A percentile compares a stretch with the other conserved stretches of the same genome.
phyloP scores from a whole-genome alignment of 1,140 invertebrate genomes.

The Drosophila teissieri region DNA sequence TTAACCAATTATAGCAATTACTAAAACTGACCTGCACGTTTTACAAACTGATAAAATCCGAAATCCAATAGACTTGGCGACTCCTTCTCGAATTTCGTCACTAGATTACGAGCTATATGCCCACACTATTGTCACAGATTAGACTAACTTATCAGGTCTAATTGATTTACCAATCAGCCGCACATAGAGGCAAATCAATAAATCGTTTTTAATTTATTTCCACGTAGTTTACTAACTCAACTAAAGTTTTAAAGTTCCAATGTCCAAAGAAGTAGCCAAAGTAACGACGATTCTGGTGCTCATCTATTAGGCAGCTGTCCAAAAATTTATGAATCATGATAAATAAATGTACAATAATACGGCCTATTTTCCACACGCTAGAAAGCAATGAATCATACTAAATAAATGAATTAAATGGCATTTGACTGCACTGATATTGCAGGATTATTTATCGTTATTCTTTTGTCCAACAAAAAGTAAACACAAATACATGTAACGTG shows the following conservation, averaged over 20 bases:
- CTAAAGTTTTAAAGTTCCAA: neutral
- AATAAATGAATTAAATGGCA: constrained; percentile 23
- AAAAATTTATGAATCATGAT: constrained; percentile 44
- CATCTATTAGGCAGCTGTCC: constrained; percentile 37
- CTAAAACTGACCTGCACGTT: constrained; percentile 9
- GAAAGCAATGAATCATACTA: constrained; percentile 37
- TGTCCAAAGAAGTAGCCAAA: neutral
- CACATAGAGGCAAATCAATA: neutral
- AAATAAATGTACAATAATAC: constrained; percentile 13
- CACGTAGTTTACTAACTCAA: constrained; percentile 18
- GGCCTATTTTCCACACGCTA: neutral
- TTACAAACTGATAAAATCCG: neutral
- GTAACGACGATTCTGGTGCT: neutral
- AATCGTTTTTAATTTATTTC: neutral
- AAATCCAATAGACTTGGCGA: neutral
- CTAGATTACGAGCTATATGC: too few species aligned
- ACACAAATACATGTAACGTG: constrained; percentile 13
- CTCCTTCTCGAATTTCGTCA: neutral
- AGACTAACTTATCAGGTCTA: neutral
- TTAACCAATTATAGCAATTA: neutral
- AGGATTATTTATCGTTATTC: constrained; percentile 28
- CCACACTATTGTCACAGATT: neutral
- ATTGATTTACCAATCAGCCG: neutral
- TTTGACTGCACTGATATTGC: constrained; percentile 22
- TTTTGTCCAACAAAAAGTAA: constrained; percentile 7